Conservation (phyloP, 2,113 vertebrate species). For the Notothenia coriiceps region DNA sequence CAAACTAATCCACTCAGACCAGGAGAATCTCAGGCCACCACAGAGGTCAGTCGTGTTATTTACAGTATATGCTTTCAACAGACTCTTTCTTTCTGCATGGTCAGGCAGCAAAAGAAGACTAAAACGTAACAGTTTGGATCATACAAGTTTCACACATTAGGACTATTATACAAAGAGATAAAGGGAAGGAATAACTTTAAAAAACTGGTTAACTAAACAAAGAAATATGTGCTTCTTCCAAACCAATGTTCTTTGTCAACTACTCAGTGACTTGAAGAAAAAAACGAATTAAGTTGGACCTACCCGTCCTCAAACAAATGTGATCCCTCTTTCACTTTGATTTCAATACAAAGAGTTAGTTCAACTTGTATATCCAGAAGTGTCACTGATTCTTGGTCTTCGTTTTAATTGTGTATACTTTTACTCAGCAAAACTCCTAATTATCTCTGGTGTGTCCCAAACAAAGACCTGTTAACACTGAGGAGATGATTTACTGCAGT, state of each 20-base stretch:
- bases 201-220: neutral
- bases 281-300: constrained; percentile 1
- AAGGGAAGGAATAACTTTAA: neutral
- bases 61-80: constrained; percentile 43
- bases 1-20: constrained; percentile 57
- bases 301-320: constrained; percentile 29
- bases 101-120: neutral
- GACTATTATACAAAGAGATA: neutral
- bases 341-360: constrained; percentile 42
- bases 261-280: neutral
- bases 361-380: neutral
- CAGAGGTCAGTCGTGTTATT: constrained; percentile 52
- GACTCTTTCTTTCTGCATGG: neutral
- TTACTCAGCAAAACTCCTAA: neutral
- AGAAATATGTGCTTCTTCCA: neutral
- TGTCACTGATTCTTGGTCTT: constrained; percentile 1
- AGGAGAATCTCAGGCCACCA: constrained; percentile 40
- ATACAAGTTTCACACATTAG: neutral
- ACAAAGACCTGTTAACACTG: constrained; percentile 29
- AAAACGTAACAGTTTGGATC: neutral
- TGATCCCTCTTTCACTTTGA: constrained; percentile 26
- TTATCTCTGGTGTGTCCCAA: neutral
- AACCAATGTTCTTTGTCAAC: neutral
- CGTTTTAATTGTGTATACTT: constrained; percentile 17
- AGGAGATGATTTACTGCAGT: constrained; percentile 35